phyloP scores from a whole-genome alignment of 2,888 invertebrate species.

The Brachynemurus nebulosus region DNA sequence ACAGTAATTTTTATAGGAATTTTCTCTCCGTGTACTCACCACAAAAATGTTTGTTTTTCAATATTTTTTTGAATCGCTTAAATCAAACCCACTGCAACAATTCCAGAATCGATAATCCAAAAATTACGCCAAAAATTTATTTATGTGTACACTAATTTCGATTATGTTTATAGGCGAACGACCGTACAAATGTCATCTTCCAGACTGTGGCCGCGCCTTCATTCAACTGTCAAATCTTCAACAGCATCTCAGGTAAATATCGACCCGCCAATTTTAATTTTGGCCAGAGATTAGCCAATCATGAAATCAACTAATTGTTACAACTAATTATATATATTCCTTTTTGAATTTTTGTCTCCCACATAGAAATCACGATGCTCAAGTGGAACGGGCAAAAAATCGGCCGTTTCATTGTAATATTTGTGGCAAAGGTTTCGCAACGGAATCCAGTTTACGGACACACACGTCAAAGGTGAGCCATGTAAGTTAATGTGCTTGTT shows the following conservation, averaged over 20 bases:
- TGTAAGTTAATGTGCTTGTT: constrained; percentile 33
- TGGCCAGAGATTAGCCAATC: too few species aligned
- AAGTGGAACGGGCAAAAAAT: constrained; percentile 88
- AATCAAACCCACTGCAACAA: too few species aligned
- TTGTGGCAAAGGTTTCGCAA: constrained; percentile 93
- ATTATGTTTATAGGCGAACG: constrained; percentile 79
- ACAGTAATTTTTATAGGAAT: too few species aligned
- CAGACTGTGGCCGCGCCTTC: constrained; percentile 91
- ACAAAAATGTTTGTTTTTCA: too few species aligned
- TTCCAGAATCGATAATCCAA: too few species aligned
- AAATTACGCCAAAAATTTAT: too few species aligned
- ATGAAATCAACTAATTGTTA: too few species aligned
- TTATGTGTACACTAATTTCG: too few species aligned
- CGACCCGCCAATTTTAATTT: too few species aligned
- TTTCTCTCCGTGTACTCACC: too few species aligned
- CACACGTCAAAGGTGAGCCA: constrained; percentile 94
- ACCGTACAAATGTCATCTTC: constrained; percentile 92
- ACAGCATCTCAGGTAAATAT: constrained; percentile 68
- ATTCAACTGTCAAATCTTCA: constrained; percentile 93
- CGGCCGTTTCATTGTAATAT: constrained; percentile 92
- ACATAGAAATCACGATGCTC: constrained; percentile 73
- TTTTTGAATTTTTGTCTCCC: neutral
- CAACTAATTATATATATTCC: too few species aligned
- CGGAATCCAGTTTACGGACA: constrained; percentile 87
- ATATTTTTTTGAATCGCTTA: too few species aligned